phyloP scores from a whole-genome alignment of 2,797 vertebrate genomes.

The Poliocrania exsul region DNA sequence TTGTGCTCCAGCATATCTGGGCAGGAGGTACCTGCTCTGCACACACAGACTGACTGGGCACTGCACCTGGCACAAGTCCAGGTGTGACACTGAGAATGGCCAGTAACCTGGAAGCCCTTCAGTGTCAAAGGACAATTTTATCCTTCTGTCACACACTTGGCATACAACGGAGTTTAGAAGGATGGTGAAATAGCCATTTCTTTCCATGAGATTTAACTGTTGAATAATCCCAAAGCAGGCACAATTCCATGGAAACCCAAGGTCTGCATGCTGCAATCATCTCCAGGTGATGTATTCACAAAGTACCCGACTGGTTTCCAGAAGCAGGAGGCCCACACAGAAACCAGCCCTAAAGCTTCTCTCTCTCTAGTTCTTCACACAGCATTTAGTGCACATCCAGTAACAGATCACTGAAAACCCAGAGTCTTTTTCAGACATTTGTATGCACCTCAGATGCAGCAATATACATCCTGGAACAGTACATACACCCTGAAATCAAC shows the following conservation, averaged over 20 bases:
- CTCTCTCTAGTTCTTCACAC: neutral
- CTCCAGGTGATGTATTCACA: neutral
- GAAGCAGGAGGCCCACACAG: neutral
- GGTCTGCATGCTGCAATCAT: neutral
- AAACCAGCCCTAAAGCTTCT: neutral
- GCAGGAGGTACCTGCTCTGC: neutral
- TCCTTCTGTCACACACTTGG: neutral
- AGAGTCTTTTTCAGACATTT: neutral
- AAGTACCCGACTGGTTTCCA: neutral
- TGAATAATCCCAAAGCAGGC: neutral
- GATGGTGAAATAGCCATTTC: neutral
- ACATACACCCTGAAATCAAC: neutral
- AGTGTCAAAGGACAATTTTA: neutral
- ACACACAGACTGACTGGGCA: neutral
- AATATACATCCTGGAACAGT: neutral
- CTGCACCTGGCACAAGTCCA: fast-evolving
- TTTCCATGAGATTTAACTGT: neutral
- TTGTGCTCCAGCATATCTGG: fast-evolving
- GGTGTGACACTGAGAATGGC: neutral
- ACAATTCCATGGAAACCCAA: neutral
- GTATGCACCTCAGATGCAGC: neutral
- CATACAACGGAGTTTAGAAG: neutral
- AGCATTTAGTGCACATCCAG: neutral
- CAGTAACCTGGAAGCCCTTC: neutral
- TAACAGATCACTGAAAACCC: neutral